Base-by-base conservation (phyloP, 2,888 invertebrate species). In the Stomorhina lunata region DNA sequence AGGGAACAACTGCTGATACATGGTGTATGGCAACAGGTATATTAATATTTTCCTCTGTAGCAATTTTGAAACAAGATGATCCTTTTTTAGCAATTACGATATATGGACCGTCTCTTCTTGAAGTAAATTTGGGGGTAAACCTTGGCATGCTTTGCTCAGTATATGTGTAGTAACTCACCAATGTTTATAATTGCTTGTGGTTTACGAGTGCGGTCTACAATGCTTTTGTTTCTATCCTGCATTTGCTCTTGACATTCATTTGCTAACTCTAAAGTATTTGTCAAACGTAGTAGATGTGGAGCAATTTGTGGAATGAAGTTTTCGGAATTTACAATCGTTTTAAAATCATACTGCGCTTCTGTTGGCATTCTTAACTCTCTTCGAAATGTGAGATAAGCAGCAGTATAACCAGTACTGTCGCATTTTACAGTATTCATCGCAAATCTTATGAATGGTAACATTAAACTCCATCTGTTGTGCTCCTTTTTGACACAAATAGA, bases 301-400 rank as follows among this genome's bases (percentile, higher is more conserved):
- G 15, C 53, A 15, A 29, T 53, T 2, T 53, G 15, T 5, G 53
- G 53, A 15, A 53, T 27, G 15, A n/a, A n/a, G 4, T 53, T 53
- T 53, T 53, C 53, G 3, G 15, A n/a, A 15, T 53, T 29, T 6
- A 61, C 10, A 15, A 15, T 29, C 50, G 32, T 25, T 50, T 84
- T 65, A 15, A 87, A 71, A 77, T 89, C 87, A 29, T 83, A 76
- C 4, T 63, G 29, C 17, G 84, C 84, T 37, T 89, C 89, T 69
- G 85, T 84, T 1, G 85, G 81, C 0, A 87, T 86, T 40, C 89
- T 72, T 0, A 90, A 29, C 72, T 90, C 88, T 63, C 90, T 59
- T 0, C 86, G 90, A 59, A 88, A 88, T 50, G 87, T 89, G 0
- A 90, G 71, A 48, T 85, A 90, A 0, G 89, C 89, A 1, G 89